Conservation (phyloP, 2,113 vertebrate genomes). For the Tichodroma muraria region DNA sequence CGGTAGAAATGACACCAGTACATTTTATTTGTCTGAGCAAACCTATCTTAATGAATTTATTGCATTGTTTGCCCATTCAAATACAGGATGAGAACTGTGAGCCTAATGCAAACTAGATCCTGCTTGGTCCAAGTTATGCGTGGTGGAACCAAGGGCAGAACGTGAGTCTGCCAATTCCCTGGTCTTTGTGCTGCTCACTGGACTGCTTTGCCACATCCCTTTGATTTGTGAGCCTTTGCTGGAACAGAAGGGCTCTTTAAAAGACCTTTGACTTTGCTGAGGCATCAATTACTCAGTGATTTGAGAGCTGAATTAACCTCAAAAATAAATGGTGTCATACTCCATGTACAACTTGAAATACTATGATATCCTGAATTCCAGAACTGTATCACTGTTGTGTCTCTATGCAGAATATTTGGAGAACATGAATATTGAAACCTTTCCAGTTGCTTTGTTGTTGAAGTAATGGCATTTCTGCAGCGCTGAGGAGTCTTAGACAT, state of each 20-base stretch:
- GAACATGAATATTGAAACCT: neutral
- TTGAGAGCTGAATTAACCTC: neutral
- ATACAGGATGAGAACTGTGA: slow-evolving; percentile 23
- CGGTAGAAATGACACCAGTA: neutral
- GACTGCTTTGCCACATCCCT: neutral
- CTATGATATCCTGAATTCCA: neutral
- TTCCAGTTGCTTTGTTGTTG: neutral
- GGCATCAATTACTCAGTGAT: neutral
- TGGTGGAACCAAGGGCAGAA: neutral
- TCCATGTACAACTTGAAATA: neutral
- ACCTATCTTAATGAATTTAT: slow-evolving; percentile 36
- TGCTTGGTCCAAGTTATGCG: neutral
- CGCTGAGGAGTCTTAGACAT: neutral
- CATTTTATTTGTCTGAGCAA: neutral
- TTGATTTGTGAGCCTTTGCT: neutral
- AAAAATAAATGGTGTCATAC: neutral
- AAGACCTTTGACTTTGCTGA: neutral
- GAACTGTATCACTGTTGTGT: neutral
- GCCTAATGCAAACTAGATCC: neutral
- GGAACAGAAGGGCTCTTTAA: neutral
- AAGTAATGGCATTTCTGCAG: neutral
- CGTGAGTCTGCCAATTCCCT: neutral
- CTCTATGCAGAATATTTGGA: neutral
- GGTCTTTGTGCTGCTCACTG: neutral
- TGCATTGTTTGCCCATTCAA: neutral